Base-by-base conservation (phyloP, 2,888 invertebrate species). In the Alloplasta piceator region DNA sequence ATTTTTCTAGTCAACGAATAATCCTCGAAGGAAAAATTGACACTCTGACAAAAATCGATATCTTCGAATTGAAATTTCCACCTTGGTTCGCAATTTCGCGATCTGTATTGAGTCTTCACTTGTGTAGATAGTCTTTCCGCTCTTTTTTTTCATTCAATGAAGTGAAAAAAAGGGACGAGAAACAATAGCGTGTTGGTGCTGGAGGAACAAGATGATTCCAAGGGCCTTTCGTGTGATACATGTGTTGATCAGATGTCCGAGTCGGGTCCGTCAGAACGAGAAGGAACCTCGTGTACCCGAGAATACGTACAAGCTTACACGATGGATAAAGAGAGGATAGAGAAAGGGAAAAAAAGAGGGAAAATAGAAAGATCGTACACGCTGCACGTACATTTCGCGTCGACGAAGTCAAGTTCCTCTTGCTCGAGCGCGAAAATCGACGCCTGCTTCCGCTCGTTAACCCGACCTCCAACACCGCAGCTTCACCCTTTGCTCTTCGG, bases 401-500 rank as follows among this genome's bases (percentile, higher is more conserved):
- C 76, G 56, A 67, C 41, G 50, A 72, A 50, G 52, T 68, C 43
- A 52, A 78, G 67, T 71, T 78, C 56, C 71, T 72, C 36, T 60
- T 71, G 63, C 50, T 26, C 16, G 67, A 39, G 80, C 61, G 67
- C 68, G 80, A 76, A 80, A 72, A 76, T 77, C 76, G 80, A 77
- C 80, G 80, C 68, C 72, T 72, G 58, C 76, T 78, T 78, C 55
- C 68, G 80, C 67, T 76, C 76, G 76, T 80, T 80, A 80, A 80
- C 80, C 76, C 76, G 67, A 77, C 50, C 55, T 56, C 61, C 46
- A 16, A 67, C 75, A 73, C 72, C 68, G 12, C 71, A 56, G 56
- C 67, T 56, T 73, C 56, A 68, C 66, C 76, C 63, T 68, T 72
- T 72, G 50, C 61, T 55, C 67, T 43, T 14, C 36, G 60, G 63